These are phyloP conservation scores for Merodon equestris DNA, from an alignment of 2,888 invertebrate genomes.

Conservation along the genomic window DNA sequence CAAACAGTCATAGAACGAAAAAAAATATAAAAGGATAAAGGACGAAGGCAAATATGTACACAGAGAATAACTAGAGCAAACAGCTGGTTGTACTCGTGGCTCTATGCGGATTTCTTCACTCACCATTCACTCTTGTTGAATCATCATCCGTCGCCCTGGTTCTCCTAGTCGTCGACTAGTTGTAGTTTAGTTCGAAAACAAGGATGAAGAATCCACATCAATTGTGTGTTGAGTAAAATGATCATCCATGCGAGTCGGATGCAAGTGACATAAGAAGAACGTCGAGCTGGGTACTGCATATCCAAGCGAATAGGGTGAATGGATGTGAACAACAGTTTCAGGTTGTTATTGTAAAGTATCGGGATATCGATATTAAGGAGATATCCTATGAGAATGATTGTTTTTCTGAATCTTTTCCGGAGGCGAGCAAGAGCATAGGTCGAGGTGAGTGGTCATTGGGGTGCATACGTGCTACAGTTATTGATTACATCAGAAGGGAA, in stretches of 20 bases:
- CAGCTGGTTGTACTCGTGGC: slow-evolving; percentile 40
- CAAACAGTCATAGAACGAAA: slow-evolving; percentile 22
- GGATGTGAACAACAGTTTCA: slow-evolving; percentile 53
- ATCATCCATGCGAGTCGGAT: slow-evolving; percentile 58
- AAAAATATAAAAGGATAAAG: slow-evolving; percentile 11
- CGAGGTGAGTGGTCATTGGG: slow-evolving; percentile 15
- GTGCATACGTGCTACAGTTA: slow-evolving; percentile 22
- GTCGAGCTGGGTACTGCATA: slow-evolving; percentile 8
- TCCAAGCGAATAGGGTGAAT: slow-evolving; percentile 4
- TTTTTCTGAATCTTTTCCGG: slow-evolving; percentile 8
- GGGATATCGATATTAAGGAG: slow-evolving; percentile 36
- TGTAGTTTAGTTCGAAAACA: neutral
- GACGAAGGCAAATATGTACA: slow-evolving; percentile 5
- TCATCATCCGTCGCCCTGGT: slow-evolving; percentile 13
- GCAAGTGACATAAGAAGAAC: slow-evolving; percentile 53
- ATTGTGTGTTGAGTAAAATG: slow-evolving; percentile 64
- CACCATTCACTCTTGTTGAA: no score
- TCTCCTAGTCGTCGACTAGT: neutral
- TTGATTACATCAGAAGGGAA: no score
- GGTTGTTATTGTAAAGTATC: slow-evolving; percentile 56
- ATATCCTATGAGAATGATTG: slow-evolving; percentile 26
- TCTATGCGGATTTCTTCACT: slow-evolving; percentile 24
- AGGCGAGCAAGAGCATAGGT: no score
- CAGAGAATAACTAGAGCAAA: slow-evolving; percentile 57
- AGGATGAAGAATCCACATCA: slow-evolving; percentile 57